Percentiles rank a stretch among this genome's conserved stretches.
These are phyloP conservation scores for Halcyon senegalensis DNA, from an alignment of 2,113 vertebrate genomes.

Conservation along the genomic window DNA sequence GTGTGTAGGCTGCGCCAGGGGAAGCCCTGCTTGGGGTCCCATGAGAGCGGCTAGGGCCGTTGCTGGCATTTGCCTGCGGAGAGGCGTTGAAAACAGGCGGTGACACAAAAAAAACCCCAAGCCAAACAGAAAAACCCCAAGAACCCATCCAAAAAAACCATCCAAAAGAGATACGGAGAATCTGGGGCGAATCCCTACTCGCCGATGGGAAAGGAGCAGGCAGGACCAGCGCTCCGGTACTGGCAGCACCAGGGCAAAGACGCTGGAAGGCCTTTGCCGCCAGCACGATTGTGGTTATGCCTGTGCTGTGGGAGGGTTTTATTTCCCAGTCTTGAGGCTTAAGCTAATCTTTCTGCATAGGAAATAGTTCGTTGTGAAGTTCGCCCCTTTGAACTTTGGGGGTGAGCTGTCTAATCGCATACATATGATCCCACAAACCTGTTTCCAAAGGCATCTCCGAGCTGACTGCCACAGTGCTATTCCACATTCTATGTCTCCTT, in stretches of 20 bases:
- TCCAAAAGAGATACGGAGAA: background rate
- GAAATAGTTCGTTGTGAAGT: background rate
- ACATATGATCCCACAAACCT: background rate
- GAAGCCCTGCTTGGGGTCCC: background rate
- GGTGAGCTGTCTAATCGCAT: no score
- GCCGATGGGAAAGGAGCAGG: no score
- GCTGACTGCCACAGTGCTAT: background rate
- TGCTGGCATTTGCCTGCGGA: no score
- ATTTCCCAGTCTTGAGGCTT: background rate
- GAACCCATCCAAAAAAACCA: no score
- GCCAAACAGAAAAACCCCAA: background rate
- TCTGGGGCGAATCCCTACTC: rapidly evolving
- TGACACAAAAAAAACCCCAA: background rate
- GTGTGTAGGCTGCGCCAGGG: background rate
- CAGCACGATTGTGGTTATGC: rapidly evolving
- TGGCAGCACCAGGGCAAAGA: no score
- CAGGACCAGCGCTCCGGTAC: background rate
- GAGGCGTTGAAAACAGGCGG: background rate
- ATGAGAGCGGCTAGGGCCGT: background rate
- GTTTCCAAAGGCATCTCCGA: background rate
- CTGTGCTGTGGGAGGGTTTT: rapidly evolving
- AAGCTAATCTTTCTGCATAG: background rate
- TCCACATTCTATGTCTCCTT: background rate
- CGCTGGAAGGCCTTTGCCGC: rapidly evolving
- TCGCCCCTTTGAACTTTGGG: background rate